A percentile compares a stretch with the other conserved stretches of the same genome.
phyloP scores from a whole-genome alignment of 1,140 invertebrate genomes.

The Drosophila athabasca region DNA sequence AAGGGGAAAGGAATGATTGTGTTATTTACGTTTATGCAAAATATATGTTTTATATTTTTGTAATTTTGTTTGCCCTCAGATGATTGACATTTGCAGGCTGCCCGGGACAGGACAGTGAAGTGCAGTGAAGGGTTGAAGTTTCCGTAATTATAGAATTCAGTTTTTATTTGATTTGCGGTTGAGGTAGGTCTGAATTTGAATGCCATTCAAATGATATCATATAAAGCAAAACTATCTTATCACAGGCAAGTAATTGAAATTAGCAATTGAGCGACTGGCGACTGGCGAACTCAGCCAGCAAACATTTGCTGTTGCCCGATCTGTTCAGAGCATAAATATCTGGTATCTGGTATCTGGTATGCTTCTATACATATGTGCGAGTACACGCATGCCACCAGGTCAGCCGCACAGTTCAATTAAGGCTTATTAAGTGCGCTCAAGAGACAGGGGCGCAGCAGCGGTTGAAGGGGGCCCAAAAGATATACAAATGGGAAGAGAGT shows the following conservation, averaged over 20 bases:
- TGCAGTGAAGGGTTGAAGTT: conserved; percentile 52
- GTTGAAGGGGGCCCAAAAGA: not conserved
- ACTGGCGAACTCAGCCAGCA: not conserved
- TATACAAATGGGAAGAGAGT: no score
- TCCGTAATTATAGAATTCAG: conserved; percentile 39
- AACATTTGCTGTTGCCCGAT: not conserved
- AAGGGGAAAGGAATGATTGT: no score
- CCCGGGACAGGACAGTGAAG: not conserved
- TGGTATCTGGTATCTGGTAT: conserved; percentile 15
- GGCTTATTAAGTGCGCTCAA: conserved; percentile 56
- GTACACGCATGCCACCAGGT: conserved; percentile 56
- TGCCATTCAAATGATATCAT: conserved; percentile 7
- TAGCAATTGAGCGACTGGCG: not conserved
- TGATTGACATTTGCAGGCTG: conserved; percentile 64
- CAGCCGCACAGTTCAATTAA: conserved; percentile 76
- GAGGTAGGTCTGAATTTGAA: conserved; percentile 25
- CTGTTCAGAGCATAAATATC: not conserved
- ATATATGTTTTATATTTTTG: conserved; percentile 25
- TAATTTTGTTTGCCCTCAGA: conserved; percentile 30
- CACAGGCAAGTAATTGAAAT: not conserved
- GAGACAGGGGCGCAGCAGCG: conserved; percentile 29
- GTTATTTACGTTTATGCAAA: conserved; percentile 57
- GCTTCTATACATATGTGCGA: conserved; percentile 16
- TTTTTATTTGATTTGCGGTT: conserved; percentile 26
- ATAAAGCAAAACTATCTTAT: not conserved